These are phyloP conservation scores for Sminthurides aquaticus DNA, from an alignment of 2,888 invertebrate genomes.

Conservation along the genomic window DNA sequence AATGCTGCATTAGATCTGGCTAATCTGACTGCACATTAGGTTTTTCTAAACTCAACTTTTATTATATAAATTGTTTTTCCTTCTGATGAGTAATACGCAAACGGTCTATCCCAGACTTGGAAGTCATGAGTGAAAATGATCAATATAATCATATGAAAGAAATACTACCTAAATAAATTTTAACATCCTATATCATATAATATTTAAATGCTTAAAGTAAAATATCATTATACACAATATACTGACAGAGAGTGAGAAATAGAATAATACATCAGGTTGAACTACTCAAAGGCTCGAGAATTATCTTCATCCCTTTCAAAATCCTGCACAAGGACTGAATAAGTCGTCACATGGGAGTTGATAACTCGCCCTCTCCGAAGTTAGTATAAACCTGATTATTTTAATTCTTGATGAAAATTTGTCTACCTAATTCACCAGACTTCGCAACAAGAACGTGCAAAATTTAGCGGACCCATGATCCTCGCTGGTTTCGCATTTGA, in stretches of 20 bases:
- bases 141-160: background rate
- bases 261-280: background rate
- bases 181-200: background rate
- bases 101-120: background rate
- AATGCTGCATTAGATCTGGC: background rate
- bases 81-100: no score
- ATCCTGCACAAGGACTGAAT: background rate
- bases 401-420: background rate
- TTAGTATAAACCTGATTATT: background rate
- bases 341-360: background rate
- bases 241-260: background rate
- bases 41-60: background rate
- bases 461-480: background rate
- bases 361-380: background rate
- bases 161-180: background rate
- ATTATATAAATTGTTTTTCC: background rate
- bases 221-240: background rate
- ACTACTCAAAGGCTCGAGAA: background rate
- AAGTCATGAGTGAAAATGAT: background rate
- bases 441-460: background rate
- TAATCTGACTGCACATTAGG: background rate
- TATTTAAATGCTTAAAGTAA: background rate
- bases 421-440: background rate
- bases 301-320: background rate
- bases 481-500: background rate